Percentiles rank a stretch among this genome's conserved stretches.
phyloP scores from a whole-genome alignment of 2,113 vertebrate species.

The Laticauda laticaudata region DNA sequence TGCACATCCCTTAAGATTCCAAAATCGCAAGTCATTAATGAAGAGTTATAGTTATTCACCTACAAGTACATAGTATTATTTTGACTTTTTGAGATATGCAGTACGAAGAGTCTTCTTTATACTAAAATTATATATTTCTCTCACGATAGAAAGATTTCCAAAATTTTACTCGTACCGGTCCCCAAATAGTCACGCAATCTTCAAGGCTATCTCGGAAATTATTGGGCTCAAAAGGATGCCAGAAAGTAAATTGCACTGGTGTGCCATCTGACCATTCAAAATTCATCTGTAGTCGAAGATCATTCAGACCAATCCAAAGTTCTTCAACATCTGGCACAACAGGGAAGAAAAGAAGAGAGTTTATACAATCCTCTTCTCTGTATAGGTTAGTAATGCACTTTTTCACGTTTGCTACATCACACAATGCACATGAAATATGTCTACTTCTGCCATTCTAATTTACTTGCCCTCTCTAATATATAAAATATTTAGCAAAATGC shows the following conservation, averaged over 20 bases:
- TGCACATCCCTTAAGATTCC: not conserved
- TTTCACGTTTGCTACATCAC: not conserved
- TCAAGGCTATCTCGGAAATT: constrained; percentile 93
- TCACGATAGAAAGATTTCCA: not conserved
- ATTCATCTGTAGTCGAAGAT: constrained; percentile 92
- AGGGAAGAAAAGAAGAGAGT: not conserved
- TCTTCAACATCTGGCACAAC: constrained; percentile 84
- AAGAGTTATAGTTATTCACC: not conserved
- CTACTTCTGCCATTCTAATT: not conserved
- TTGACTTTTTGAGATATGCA: not conserved
- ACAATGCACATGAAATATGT: not conserved
- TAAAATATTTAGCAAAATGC: not conserved
- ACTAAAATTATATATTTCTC: not conserved
- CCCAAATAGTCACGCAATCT: constrained; percentile 96
- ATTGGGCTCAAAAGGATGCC: constrained; percentile 97
- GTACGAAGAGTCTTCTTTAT: not conserved
- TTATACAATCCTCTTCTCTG: not conserved
- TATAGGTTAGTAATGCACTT: not conserved
- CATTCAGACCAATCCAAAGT: constrained; percentile 95
- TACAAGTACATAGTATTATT: not conserved
- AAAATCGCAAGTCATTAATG: not conserved
- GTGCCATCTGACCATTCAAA: constrained; percentile 96
- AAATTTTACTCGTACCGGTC: constrained; percentile 79
- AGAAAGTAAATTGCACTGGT: constrained; percentile 89
- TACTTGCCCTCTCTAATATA: not conserved